Evolutionary conservation across 2,113 vertebrate genomes (phyloP).

Genomic region (Penelope pileata): DNA sequence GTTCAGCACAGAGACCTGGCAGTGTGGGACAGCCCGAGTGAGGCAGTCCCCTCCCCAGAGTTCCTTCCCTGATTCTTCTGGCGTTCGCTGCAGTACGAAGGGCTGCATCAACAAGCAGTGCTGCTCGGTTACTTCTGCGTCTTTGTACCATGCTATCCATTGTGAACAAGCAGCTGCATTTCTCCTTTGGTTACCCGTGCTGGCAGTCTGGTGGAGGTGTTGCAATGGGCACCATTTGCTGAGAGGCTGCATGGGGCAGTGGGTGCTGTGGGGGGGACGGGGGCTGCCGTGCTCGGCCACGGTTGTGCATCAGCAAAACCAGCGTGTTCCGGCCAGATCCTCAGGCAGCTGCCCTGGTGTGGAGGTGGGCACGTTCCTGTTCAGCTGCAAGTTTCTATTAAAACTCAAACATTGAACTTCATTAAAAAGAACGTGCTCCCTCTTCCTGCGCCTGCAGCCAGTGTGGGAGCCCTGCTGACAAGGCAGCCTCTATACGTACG

Average conservation of each 20-base stretch:
- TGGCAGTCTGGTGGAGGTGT: background rate
- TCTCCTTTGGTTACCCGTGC: background rate
- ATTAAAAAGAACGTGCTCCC: rapidly evolving
- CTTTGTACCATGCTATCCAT: background rate
- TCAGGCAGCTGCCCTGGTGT: background rate
- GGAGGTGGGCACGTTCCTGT: background rate
- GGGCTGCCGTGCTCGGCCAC: too few relatives aligned
- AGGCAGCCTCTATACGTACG: background rate
- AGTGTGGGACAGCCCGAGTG: background rate
- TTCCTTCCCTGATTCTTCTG: background rate
- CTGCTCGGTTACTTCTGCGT: background rate
- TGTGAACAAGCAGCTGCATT: background rate
- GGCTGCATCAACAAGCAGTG: background rate
- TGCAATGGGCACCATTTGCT: rapidly evolving
- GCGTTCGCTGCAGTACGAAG: background rate
- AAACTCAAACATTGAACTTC: background rate
- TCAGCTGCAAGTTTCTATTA: background rate
- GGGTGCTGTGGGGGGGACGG: background rate
- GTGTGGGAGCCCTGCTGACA: rapidly evolving
- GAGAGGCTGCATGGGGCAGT: background rate
- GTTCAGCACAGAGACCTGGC: background rate
- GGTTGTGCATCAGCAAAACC: background rate
- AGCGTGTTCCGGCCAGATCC: background rate
- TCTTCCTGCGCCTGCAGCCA: rapidly evolving
- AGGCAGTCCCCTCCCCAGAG: background rate